Conservation (phyloP, 2,888 invertebrate species). For the Cataglyphis rosenhaueri region DNA sequence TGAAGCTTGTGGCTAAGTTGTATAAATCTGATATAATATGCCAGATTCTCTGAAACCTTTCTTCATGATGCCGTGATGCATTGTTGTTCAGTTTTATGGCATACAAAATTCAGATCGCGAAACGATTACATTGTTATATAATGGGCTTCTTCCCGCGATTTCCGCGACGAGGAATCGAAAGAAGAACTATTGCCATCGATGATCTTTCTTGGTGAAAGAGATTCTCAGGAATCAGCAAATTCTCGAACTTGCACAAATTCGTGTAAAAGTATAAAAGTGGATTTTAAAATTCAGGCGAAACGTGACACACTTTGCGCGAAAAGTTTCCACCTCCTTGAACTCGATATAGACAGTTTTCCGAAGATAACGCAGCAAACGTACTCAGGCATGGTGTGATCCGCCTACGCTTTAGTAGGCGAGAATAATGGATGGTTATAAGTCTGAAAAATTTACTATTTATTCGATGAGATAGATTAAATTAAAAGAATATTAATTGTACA, state of each 20-base stretch:
- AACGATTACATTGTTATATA: slow-evolving; percentile 20
- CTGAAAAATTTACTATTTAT: background rate
- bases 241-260: slow-evolving; percentile 15
- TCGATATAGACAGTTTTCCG: slow-evolving; percentile 51
- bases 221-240: slow-evolving; percentile 4
- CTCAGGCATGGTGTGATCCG: slow-evolving; percentile 31
- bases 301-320: slow-evolving; percentile 57
- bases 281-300: slow-evolving; percentile 55
- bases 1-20: background rate
- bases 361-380: slow-evolving; percentile 59
- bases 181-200: slow-evolving; percentile 17
- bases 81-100: slow-evolving; percentile 4
- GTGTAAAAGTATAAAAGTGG: slow-evolving; percentile 5
- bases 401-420: slow-evolving; percentile 26
- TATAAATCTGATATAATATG: background rate
- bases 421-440: slow-evolving; percentile 14
- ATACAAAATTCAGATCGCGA: slow-evolving; percentile 1
- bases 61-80: background rate
- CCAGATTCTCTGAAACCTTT: background rate
- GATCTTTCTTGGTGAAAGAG: slow-evolving; percentile 11
- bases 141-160: slow-evolving; percentile 4
- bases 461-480: background rate
- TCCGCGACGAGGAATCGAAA: background rate
- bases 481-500: background rate
- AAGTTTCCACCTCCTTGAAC: slow-evolving; percentile 75